phyloP scores from a whole-genome alignment of 2,113 vertebrate species.

The Butastur rufipennis region DNA sequence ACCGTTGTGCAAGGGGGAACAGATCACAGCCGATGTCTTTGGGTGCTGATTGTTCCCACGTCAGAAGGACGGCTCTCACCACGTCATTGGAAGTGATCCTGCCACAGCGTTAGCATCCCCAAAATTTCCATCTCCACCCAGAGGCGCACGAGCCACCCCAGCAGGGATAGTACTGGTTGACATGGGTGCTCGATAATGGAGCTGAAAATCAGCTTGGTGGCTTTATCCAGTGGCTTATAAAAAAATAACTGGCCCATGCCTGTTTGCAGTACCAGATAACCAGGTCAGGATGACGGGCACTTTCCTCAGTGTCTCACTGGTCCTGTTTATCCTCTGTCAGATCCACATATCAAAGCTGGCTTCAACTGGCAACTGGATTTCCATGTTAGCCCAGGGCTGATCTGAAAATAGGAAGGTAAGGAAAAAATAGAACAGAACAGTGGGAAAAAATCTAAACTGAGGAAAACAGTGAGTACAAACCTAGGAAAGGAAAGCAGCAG shows the following conservation, averaged over 20 bases:
- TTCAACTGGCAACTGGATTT: not conserved
- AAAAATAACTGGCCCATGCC: not conserved
- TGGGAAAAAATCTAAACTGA: not conserved
- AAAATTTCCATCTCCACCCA: not conserved
- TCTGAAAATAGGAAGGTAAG: not conserved
- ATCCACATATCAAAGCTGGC: not conserved
- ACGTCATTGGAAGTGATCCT: not conserved
- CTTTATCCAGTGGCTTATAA: not conserved
- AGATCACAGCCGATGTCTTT: not conserved
- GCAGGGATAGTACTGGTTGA: not conserved
- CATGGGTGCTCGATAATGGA: fast-evolving
- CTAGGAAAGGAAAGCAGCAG: not conserved
- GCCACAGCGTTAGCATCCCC: not conserved
- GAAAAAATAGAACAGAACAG: not conserved
- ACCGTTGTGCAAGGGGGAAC: not conserved
- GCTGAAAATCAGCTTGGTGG: not conserved
- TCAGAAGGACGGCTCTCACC: fast-evolving
- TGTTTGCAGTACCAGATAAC: not conserved
- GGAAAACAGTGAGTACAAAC: not conserved
- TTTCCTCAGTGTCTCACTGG: not conserved
- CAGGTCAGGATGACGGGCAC: not conserved
- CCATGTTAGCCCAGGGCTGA: not conserved
- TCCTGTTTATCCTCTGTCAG: not conserved
- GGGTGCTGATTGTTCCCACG: not conserved
- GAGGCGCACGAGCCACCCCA: not conserved